Evolutionary conservation across 2,888 invertebrate species (phyloP), one percentile per base, ranked within the genome.

Genomic region (Platycheirus rosarum): DNA sequence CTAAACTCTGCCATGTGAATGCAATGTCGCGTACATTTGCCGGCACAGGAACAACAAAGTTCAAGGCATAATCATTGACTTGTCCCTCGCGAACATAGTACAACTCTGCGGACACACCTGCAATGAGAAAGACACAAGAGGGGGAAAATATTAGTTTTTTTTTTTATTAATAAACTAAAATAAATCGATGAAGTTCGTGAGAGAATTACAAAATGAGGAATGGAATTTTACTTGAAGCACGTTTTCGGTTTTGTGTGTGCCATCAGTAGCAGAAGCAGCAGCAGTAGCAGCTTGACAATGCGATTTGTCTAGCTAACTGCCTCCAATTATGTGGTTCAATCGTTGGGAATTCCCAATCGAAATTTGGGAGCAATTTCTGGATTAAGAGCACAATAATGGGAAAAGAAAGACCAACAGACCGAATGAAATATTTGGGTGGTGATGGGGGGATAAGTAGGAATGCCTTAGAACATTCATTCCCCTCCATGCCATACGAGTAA

Each of bases 31-130:
- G 94, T 85, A 97, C 94, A 87, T 95, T 94, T 2, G 96, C 95
- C 14, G 96, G 96, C 84, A 98, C 95, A 0, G 96, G 95, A 55
- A 98, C 95, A 85, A 95, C 94, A 90, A 97, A 98, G 90, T 95
- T 95, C 84, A 97, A 92, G 4, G 98, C 98, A 89, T 97, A 97
- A 88, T 95, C 94, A 91, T 98, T 97, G 89, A 97, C 94, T 88
- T 95, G 94, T 1, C 97, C 98, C 87, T 97, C 96, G 73, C 96
- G 92, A 42, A 98, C 97, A 90, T 98, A 98, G 91, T 95, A 98
- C 85, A 98, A 91, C 91, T 97, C 96, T 7, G 96, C 95, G 63
- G 95, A 93, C 85, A 97, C 91, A 89, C 97, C 97, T 97, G 92
- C 4, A 92, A 92, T 86, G 84, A 88, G 82, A 87, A 16, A 65